Base-by-base conservation (phyloP, 2,113 vertebrate genomes). In the Cryptotis parvus region DNA sequence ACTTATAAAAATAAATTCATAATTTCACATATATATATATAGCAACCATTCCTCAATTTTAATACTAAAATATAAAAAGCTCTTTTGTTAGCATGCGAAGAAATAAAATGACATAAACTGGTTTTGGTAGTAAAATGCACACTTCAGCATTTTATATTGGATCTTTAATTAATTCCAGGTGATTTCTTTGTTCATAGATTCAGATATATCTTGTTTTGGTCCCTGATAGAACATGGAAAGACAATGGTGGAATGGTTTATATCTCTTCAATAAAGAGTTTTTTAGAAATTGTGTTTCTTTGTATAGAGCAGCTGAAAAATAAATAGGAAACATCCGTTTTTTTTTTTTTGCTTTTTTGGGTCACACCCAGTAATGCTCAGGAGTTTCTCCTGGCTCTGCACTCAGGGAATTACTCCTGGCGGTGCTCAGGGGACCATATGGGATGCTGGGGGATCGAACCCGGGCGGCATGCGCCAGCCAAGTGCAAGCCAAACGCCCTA, bases 131-230 rank as follows among this genome's bases (percentile, higher is more conserved):
- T 75, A 27, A 84, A 24, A 22, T 58, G 55, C 20, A 22, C 18
- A 58, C 9, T 72, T 84, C 24, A 80, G 43, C 0, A 18, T 72
- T 58, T 43, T 90, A 88, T 82, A 86, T 90, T 96, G 76, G 41
- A 52, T 68, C 43, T 63, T 92, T 37, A 66, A 72, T 49, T 94
- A 70, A 91, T 91, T 88, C 77, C 58, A 72, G 49, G 90, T 79
- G 18, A 89, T 87, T 68, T 89, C 12, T 39, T 83, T 86, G 84
- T 84, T 84, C 39, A 14, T 9, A 58, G 26, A 88, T 14, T 15
- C 83, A 92, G 83, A 88, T 77, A 9, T 83, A 63, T 87, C 61
- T 90, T 75, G 26, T 33, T 90, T 73, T 86, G 27, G 43, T 55
- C 63, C 49, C 10, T 79, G 45, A 68, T 37, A 31, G 16, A 84